These are phyloP conservation scores for Pachliopta kotzebuea DNA, from an alignment of 2,888 invertebrate genomes.

Conservation along the genomic window DNA sequence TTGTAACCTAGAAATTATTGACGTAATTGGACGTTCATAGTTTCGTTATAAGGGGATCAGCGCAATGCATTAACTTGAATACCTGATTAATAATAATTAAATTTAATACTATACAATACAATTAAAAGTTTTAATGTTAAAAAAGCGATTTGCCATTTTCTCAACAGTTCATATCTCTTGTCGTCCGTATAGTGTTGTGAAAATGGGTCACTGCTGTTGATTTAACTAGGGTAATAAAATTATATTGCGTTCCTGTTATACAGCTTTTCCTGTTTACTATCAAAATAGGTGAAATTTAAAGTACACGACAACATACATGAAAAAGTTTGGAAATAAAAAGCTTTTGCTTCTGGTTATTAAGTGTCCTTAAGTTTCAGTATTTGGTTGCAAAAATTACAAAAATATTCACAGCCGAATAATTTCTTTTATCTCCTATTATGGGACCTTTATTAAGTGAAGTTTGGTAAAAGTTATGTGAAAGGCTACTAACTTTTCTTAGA, in stretches of 20 bases:
- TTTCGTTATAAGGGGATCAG: no score
- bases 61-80: no score
- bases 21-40: no score
- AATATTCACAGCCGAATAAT: no score
- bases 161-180: background rate
- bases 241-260: background rate
- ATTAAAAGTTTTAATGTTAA: background rate
- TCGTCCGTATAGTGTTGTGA: background rate
- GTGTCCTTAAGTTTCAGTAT: background rate
- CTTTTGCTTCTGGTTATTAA: background rate
- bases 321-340: background rate
- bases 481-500: no score
- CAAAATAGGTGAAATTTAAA: background rate
- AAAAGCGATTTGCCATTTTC: background rate
- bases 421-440: no score
- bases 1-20: no score
- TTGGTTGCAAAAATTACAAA: background rate
- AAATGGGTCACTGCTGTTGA: background rate
- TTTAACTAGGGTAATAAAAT: conserved; percentile 4
- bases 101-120: no score
- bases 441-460: no score
- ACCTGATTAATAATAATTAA: no score
- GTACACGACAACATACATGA: background rate
- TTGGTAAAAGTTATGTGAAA: no score
- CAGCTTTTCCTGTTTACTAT: background rate